Percentiles rank a stretch among this genome's conserved stretches.
Evolutionary conservation across 1,140 invertebrate genomes (phyloP).

Genomic region (Monochamus saltuarius): DNA sequence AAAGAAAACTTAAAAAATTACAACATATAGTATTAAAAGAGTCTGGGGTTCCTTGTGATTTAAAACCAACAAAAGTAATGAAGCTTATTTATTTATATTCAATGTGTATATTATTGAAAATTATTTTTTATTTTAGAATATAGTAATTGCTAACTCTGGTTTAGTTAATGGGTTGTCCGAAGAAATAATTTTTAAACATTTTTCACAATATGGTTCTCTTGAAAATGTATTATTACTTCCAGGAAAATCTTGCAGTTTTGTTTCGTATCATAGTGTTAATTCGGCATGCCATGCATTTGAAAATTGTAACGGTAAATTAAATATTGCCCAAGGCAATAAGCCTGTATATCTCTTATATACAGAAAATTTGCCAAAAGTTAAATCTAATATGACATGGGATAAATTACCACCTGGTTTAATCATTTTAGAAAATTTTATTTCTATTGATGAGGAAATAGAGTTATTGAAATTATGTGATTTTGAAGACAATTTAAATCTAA

Average conservation of each 20-base stretch:
- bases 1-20: slow-evolving; percentile 54
- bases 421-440: slow-evolving; percentile 74
- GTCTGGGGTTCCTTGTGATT: slow-evolving; percentile 50
- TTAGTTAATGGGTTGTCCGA: slow-evolving; percentile 69
- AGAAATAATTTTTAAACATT: slow-evolving; percentile 60
- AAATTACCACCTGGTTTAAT: slow-evolving; percentile 69
- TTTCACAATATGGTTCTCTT: slow-evolving; percentile 55
- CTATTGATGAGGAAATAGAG: slow-evolving; percentile 66
- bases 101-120: slow-evolving; percentile 20
- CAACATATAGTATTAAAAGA: slow-evolving; percentile 53
- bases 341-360: slow-evolving; percentile 67
- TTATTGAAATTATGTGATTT: slow-evolving; percentile 67
- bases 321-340: slow-evolving; percentile 56
- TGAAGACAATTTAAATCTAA: slow-evolving; percentile 47
- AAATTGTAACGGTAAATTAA: slow-evolving; percentile 57
- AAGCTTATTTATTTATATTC: slow-evolving; percentile 21
- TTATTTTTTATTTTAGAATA: slow-evolving; percentile 41
- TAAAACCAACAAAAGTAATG: slow-evolving; percentile 36
- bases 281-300: slow-evolving; percentile 57
- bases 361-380: slow-evolving; percentile 53
- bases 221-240: slow-evolving; percentile 66
- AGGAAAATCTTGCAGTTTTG: slow-evolving; percentile 75
- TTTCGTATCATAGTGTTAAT: slow-evolving; percentile 57
- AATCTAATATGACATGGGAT: slow-evolving; percentile 39
- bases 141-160: slow-evolving; percentile 73